Evolutionary conservation across 2,113 vertebrate species (phyloP).

Genomic region (Zapornia atra): DNA sequence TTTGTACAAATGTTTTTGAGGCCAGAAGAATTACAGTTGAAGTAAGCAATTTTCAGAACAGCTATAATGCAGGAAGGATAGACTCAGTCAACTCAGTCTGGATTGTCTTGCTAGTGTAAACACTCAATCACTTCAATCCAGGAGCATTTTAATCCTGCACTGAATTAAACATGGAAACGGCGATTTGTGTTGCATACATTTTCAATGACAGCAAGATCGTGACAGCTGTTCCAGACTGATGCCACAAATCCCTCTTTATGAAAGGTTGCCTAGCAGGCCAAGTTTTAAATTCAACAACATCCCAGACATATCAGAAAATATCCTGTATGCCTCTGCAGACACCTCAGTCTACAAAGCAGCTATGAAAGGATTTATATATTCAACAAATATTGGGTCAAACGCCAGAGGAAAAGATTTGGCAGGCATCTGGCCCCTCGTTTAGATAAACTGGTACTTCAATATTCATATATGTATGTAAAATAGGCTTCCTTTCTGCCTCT

Average conservation of each 20-base stretch:
- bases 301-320: not conserved
- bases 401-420: not conserved
- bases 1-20: not conserved
- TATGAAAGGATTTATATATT: not conserved
- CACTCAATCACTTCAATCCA: not conserved
- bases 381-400: not conserved
- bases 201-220: not conserved
- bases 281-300: constrained; percentile 8
- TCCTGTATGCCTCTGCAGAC: not conserved
- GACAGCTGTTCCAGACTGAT: constrained; percentile 16
- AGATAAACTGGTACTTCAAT: not conserved
- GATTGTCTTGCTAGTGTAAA: not conserved
- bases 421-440: not conserved
- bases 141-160: not conserved
- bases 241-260: constrained; percentile 14
- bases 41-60: not conserved
- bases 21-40: not conserved
- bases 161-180: not conserved
- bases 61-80: not conserved
- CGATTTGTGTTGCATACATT: not conserved
- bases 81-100: not conserved
- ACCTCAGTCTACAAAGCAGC: not conserved
- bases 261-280: constrained; percentile 4
- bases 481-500: not conserved
- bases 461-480: not conserved